Evolutionary conservation across 2,113 vertebrate genomes (phyloP).

Genomic region (rabbit (Oryctolagus cuniculus)): DNA sequence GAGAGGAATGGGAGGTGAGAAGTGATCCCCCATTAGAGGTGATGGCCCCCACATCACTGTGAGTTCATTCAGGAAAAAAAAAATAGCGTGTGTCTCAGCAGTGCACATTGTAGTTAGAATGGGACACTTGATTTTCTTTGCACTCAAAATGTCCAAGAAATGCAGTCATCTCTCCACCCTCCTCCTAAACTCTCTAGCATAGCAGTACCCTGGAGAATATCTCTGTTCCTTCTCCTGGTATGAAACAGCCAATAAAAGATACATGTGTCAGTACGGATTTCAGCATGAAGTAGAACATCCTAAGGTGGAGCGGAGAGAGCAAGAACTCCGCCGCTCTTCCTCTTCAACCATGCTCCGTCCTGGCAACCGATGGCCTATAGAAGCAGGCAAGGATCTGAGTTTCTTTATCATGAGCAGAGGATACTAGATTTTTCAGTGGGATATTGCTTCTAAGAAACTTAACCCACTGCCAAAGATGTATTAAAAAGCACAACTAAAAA

Average conservation of each 20-base stretch:
- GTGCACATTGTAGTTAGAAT: not conserved
- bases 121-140: not conserved
- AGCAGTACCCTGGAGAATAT: not conserved
- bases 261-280: not conserved
- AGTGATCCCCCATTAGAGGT: fast-evolving
- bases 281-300: not conserved
- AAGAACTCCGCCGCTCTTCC: not conserved
- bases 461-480: not conserved
- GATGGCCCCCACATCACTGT: fast-evolving
- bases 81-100: not conserved
- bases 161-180: not conserved
- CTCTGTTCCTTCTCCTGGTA: not conserved
- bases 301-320: too few species aligned
- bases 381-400: not conserved
- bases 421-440: not conserved
- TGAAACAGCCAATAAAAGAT: not conserved
- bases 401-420: not conserved
- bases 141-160: not conserved
- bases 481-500: not conserved
- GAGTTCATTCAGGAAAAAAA: not conserved
- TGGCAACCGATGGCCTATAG: not conserved
- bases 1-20: not conserved
- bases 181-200: not conserved
- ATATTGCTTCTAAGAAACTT: not conserved
- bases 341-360: not conserved